These are phyloP conservation scores for Morelia viridis DNA, from an alignment of 2,797 vertebrate genomes.

Conservation along the genomic window DNA sequence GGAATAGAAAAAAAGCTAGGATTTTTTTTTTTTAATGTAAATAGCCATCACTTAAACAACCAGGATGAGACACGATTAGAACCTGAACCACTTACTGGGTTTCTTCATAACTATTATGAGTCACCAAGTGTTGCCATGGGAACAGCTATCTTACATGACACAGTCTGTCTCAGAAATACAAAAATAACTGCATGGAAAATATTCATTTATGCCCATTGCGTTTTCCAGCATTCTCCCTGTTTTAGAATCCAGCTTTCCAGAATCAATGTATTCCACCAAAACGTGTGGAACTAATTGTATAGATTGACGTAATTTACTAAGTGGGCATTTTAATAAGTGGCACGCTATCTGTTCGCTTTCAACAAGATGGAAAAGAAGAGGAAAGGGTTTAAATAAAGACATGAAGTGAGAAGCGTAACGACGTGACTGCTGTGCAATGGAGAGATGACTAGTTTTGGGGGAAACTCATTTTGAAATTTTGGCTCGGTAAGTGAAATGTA, in stretches of 20 bases:
- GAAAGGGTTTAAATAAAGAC: neutral
- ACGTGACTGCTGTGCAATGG: neutral
- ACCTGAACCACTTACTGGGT: slow-evolving; percentile 26
- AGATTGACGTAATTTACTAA: neutral
- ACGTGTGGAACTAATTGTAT: neutral
- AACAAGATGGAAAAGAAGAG: neutral
- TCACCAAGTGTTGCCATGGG: slow-evolving; percentile 51
- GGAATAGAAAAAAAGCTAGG: neutral
- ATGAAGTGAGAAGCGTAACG: neutral
- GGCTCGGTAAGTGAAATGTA: neutral
- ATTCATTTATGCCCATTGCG: slow-evolving; percentile 33
- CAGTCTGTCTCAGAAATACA: slow-evolving; percentile 40
- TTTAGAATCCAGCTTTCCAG: slow-evolving; percentile 30
- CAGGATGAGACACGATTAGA: slow-evolving; percentile 21
- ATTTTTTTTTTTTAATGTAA: neutral
- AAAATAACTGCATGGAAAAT: slow-evolving; percentile 35
- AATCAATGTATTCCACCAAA: neutral
- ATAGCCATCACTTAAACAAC: slow-evolving; percentile 17
- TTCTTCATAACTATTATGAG: slow-evolving; percentile 47
- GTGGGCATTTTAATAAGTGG: neutral
- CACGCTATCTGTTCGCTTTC: neutral
- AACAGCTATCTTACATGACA: slow-evolving; percentile 47
- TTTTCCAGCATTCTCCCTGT: slow-evolving; percentile 1
- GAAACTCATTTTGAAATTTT: neutral
- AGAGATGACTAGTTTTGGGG: neutral